Evolutionary conservation across 2,888 invertebrate genomes (phyloP), one percentile per base, ranked within the genome.

Genomic region (Tethea ocularis): DNA sequence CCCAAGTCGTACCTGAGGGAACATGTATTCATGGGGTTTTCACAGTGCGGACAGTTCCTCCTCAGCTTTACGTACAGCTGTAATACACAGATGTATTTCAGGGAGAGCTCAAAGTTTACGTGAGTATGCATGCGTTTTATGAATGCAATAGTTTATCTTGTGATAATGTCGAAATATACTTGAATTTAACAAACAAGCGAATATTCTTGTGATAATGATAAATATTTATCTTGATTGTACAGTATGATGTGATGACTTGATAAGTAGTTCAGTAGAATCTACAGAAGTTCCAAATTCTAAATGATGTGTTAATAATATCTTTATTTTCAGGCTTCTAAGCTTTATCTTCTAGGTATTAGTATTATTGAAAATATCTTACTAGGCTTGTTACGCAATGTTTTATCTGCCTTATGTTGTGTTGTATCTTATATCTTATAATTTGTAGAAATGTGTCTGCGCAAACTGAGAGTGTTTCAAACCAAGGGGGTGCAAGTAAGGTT

Each of bases 11-110:
- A 92, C 73, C 84, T 94, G 59, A 87, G 92, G 73, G 97, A 98
- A 69, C 98, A 98, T 86, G 96, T 98, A 67, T 97, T 98, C 82
- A 97, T 99, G 96, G 99, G 99, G 8, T 96, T 98, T 81, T 97
- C 98, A n/a, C 96, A 97, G 74, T 98, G 98, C 86, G 98, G 98
- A 15, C 97, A 97, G 88, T 98, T 96, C 91, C 94, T 99, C 67
- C 93, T 99, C 71, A 98, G 98, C 66, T 98, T 98, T 87, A 97
- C 97, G 1, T 95, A 94, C 78, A 94, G 82, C 74, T 86, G 89
- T 68, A 92, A 92, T 36, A 91, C 91, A 46, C 94, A 94, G 70
- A 89, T 89, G 62, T 94, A 93, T 71, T 95, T 94, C 75, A 91
- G 93, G 73, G 94, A 93, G 81, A 94, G 89, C 68, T 87, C 87